These are phyloP conservation scores for Drosophila tristis DNA, from an alignment of 1,140 invertebrate species.

Conservation along the genomic window DNA sequence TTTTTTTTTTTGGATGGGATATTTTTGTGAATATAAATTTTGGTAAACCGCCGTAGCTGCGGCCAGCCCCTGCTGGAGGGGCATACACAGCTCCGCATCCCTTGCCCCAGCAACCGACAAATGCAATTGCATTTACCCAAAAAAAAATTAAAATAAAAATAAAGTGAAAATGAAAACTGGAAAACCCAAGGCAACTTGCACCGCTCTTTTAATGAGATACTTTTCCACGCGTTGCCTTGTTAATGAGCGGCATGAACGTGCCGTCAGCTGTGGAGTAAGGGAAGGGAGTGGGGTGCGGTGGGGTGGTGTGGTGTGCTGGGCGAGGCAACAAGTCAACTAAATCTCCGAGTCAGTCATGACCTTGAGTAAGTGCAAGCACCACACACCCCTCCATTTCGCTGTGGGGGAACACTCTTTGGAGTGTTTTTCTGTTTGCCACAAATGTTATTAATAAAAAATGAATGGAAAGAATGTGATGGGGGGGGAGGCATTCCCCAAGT, in stretches of 20 bases:
- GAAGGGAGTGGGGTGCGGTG: too few relatives aligned
- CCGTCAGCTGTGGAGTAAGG: not conserved
- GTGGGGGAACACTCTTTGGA: not conserved
- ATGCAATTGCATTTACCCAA: constrained; percentile 52
- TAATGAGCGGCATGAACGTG: constrained; percentile 56
- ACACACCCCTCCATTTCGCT: constrained; percentile 30
- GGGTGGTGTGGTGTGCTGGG: too few relatives aligned
- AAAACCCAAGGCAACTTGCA: too few relatives aligned
- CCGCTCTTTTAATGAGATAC: constrained; percentile 73
- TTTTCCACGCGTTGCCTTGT: constrained; percentile 54
- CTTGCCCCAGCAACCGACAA: not conserved
- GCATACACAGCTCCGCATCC: constrained; percentile 5
- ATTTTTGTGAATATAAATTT: constrained; percentile 48
- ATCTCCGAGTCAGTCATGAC: constrained; percentile 19
- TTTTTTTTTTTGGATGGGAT: constrained; percentile 2
- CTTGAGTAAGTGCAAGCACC: constrained; percentile 36
- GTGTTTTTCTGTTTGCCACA: constrained; percentile 2
- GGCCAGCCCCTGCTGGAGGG: too few relatives aligned
- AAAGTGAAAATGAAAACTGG: not conserved
- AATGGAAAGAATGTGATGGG: constrained; percentile 11
- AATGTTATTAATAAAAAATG: constrained; percentile 72
- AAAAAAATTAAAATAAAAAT: constrained; percentile 18
- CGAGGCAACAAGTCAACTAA: constrained; percentile 44
- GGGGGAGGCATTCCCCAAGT: not conserved
- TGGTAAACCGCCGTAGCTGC: constrained; percentile 8